phyloP scores from a whole-genome alignment of 2,797 vertebrate species.

The Urophycis tenuis region DNA sequence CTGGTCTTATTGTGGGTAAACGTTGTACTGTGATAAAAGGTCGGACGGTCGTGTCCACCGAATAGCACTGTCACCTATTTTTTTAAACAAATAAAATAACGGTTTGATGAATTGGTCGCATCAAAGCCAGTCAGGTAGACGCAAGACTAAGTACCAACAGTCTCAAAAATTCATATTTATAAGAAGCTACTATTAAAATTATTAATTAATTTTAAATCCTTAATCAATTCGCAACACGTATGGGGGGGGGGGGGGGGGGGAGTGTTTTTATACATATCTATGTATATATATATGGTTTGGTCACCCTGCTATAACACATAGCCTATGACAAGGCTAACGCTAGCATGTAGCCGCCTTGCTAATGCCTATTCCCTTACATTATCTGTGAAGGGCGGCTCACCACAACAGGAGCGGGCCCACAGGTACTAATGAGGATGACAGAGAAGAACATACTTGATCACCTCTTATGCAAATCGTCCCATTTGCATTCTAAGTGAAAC shows the following conservation, averaged over 20 bases:
- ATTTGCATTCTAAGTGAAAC: not conserved
- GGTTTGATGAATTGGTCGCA: not conserved
- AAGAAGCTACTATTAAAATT: too few species aligned
- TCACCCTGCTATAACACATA: too few species aligned
- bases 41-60: not conserved
- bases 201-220: too few species aligned
- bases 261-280: too few species aligned
- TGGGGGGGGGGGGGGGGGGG: too few species aligned
- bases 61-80: too few species aligned
- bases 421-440: not conserved
- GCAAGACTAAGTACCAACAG: too few species aligned
- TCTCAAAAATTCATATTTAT: too few species aligned
- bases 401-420: not conserved
- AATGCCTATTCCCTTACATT: not conserved
- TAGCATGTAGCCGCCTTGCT: not conserved
- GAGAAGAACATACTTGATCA: not conserved
- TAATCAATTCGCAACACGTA: too few species aligned
- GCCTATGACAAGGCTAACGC: not conserved
- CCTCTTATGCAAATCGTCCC: not conserved
- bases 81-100: not conserved
- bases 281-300: too few species aligned
- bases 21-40: not conserved
- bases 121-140: too few species aligned
- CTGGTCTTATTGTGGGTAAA: not conserved
- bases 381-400: not conserved